Percentiles rank a stretch among this genome's conserved stretches.
These are phyloP conservation scores for Mesitornis unicolor DNA, from an alignment of 2,113 vertebrate genomes.

Conservation along the genomic window DNA sequence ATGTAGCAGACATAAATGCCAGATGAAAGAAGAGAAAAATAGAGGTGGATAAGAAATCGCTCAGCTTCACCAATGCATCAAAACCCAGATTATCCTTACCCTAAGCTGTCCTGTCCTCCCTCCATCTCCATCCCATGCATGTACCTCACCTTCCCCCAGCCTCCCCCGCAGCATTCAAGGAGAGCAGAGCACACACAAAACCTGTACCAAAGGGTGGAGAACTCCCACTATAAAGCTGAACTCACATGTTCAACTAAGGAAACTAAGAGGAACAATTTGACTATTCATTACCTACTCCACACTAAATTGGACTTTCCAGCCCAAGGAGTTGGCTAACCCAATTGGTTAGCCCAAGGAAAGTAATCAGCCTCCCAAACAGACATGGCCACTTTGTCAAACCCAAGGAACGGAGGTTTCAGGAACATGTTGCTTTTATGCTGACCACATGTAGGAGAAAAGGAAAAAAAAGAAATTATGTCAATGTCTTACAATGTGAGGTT, in stretches of 20 bases:
- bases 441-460: not conserved
- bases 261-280: not conserved
- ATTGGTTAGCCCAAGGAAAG: not conserved
- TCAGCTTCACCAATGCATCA: not conserved
- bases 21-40: not conserved
- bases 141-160: not conserved
- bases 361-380: not conserved
- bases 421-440: rapidly evolving
- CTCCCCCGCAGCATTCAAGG: not conserved
- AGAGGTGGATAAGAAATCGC: not conserved
- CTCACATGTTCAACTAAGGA: not conserved
- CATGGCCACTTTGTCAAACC: not conserved
- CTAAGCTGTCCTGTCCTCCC: not conserved
- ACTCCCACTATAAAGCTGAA: not conserved
- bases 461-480: not conserved
- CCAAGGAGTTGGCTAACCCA: too few species aligned
- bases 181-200: not conserved
- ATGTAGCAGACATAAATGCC: not conserved
- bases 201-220: not conserved
- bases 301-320: not conserved
- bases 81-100: rapidly evolving
- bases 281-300: not conserved
- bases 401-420: not conserved
- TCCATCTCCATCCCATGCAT: not conserved
- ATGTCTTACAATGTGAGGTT: not conserved